Conservation (phyloP, 2,797 vertebrate species). For the Enteromius afrohamiltoni region DNA sequence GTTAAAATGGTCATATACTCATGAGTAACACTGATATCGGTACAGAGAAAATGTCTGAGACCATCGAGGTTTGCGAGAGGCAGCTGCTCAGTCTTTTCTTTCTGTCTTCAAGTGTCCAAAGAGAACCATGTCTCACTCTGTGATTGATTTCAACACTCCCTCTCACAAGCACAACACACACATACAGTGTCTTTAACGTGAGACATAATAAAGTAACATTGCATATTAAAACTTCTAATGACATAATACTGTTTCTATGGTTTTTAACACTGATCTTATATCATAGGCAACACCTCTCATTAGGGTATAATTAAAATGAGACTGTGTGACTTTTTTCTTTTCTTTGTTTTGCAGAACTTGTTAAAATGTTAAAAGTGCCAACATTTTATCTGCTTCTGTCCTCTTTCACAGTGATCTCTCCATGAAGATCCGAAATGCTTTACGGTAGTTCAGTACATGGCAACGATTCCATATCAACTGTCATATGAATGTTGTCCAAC, state of each 20-base stretch:
- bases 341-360: slow-evolving; percentile 29
- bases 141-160: background rate
- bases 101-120: slow-evolving; percentile 26
- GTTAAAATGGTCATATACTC: slow-evolving; percentile 29
- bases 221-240: slow-evolving; percentile 60
- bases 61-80: slow-evolving; percentile 40
- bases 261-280: slow-evolving; percentile 72
- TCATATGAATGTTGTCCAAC: background rate
- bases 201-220: slow-evolving; percentile 22
- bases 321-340: slow-evolving; percentile 47
- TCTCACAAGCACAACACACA: slow-evolving; percentile 23
- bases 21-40: slow-evolving; percentile 51
- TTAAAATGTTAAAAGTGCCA: slow-evolving; percentile 86
- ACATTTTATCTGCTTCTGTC: slow-evolving; percentile 68
- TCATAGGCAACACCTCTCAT: slow-evolving; percentile 4
- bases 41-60: slow-evolving; percentile 23
- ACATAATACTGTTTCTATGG: slow-evolving; percentile 68
- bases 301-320: slow-evolving; percentile 48
- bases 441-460: background rate
- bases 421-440: background rate
- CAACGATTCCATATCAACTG: background rate
- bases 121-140: background rate
- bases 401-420: slow-evolving; percentile 87
- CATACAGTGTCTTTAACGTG: slow-evolving; percentile 20
- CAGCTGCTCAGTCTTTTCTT: slow-evolving; percentile 32